A percentile compares a stretch with the other conserved stretches of the same genome.
Conservation (phyloP, 2,888 invertebrate genomes). For the Resseliella maxima region DNA sequence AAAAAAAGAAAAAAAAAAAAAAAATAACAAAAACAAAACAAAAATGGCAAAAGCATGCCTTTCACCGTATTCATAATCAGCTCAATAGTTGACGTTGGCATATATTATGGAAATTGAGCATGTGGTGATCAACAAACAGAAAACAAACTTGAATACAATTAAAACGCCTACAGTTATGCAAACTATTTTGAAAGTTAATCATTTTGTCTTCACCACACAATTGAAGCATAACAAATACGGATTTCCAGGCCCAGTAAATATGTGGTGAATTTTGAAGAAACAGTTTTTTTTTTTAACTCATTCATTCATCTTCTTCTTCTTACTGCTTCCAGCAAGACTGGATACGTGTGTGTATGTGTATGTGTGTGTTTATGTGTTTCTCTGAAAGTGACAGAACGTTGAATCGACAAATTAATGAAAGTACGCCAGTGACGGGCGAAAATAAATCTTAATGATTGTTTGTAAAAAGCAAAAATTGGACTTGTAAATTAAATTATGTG, state of each 20-base stretch:
- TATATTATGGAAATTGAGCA: background rate
- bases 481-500: conserved; percentile 2
- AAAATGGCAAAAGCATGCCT: background rate
- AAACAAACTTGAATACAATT: background rate
- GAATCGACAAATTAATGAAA: background rate
- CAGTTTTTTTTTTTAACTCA: background rate
- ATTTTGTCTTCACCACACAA: background rate
- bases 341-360: background rate
- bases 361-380: too few species aligned
- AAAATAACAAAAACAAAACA: background rate
- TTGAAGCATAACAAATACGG: background rate
- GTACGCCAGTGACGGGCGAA: background rate
- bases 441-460: background rate
- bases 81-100: background rate
- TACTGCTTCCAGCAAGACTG: background rate
- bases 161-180: conserved; percentile 7
- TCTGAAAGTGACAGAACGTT: background rate
- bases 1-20: background rate
- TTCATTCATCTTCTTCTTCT: background rate
- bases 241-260: background rate
- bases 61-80: background rate
- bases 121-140: background rate
- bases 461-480: background rate
- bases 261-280: background rate
- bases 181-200: background rate